phyloP scores from a whole-genome alignment of 1,140 invertebrate species.

The Drosophila mayri region DNA sequence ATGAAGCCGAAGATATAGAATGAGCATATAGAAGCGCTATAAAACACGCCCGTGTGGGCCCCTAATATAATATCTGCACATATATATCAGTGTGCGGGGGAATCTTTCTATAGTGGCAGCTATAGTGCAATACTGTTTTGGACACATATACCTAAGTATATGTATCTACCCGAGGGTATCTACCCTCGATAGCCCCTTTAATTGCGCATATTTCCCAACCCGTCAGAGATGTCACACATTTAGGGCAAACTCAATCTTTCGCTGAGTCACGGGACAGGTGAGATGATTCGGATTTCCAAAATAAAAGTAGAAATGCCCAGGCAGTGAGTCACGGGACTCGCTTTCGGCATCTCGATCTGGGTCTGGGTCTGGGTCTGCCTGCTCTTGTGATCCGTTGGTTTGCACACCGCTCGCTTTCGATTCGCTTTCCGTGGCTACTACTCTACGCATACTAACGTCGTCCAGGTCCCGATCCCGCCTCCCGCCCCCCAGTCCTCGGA shows the following conservation, averaged over 20 bases:
- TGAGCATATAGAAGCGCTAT: constrained; percentile 59
- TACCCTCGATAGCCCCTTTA: constrained; percentile 14
- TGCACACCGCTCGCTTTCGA: constrained; percentile 36
- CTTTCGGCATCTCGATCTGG: constrained; percentile 13
- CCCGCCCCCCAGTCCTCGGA: constrained; percentile 69
- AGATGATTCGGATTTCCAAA: constrained; percentile 48
- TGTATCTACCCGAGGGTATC: not conserved
- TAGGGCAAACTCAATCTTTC: constrained; percentile 57
- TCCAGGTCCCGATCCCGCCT: constrained; percentile 57
- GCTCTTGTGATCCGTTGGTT: constrained; percentile 36
- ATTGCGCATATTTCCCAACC: constrained; percentile 35
- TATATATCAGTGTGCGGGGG: constrained; percentile 13
- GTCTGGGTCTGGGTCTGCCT: constrained; percentile 37
- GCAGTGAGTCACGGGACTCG: constrained; percentile 28
- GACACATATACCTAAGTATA: constrained; percentile 11
- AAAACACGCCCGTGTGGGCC: constrained; percentile 62
- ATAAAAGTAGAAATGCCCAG: constrained; percentile 26
- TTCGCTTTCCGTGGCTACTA: not conserved
- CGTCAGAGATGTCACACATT: constrained; percentile 54
- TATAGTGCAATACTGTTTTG: constrained; percentile 15
- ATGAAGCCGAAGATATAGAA: constrained; percentile 65
- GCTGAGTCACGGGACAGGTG: constrained; percentile 62
- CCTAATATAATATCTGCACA: constrained; percentile 34
- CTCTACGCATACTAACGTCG: constrained; percentile 73
- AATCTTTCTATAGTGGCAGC: constrained; percentile 35